Base-by-base conservation (phyloP, 1,140 invertebrate species). In the Ips nitidus region DNA sequence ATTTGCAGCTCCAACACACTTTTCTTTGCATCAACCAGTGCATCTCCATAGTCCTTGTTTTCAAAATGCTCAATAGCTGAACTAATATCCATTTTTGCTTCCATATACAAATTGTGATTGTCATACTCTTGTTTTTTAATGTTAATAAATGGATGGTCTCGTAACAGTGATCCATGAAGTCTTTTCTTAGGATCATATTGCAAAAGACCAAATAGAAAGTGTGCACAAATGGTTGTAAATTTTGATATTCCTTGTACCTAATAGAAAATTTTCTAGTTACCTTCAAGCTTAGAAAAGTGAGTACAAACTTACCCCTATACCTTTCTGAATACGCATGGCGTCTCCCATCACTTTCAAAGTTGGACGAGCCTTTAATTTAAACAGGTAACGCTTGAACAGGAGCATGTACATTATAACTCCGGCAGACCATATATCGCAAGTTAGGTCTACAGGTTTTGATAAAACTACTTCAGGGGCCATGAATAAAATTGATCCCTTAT, bases 371-470 rank as follows among this genome's bases (percentile, higher is more conserved):
- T 37, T 42, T 1, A 45, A 36, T 40, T n/a, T 36, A 50, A 62
- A 73, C 3, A 69, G 63, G 53, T 37, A 52, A 6, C 45, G 22
- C 8, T 47, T 43, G 47, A 62, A 73, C 52, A 73, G 41, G 41
- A 70, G 41, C 36, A 61, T 41, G 41, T 69, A 70, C 58, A 73
- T 70, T 8, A 73, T 40, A 8, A 73, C 52, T 39, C 71, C 71
- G 39, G 68, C 63, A 37, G 71, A 73, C 53, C 64, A 73, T 37
- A 73, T 37, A 58, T 73, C 71, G 42, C 67, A 68, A 42, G 22
- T 52, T 55, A 41, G 38, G 60, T 73, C 67, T 39, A 64, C 62
- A 45, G 39, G 55, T 36, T 45, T 41, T 8, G 43, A 41, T 38
- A 65, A 47, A 43, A 50, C 50, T 8, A 65, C 41, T 67, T 73